Evolutionary conservation across 2,797 vertebrate genomes (phyloP).

Genomic region (Takifugu ocellatus): DNA sequence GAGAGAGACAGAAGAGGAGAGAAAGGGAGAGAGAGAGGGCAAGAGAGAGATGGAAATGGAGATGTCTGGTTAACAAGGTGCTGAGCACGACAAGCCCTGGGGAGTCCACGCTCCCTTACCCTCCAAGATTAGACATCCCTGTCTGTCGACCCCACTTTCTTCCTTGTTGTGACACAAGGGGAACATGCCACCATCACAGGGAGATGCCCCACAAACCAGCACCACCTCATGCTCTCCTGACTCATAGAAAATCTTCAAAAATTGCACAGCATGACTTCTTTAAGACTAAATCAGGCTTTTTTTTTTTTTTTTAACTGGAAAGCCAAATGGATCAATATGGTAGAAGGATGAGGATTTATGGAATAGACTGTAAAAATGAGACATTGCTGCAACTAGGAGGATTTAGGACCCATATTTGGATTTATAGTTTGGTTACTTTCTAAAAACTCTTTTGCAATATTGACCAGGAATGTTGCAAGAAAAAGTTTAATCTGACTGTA

Average conservation of each 20-base stretch:
- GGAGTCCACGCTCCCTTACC: slow-evolving; percentile 76
- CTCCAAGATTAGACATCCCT: slow-evolving; percentile 83
- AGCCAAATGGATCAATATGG: too few species aligned
- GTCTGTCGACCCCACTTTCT: slow-evolving; percentile 69
- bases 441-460: background rate
- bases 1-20: slow-evolving; percentile 8
- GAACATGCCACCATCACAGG: slow-evolving; percentile 62
- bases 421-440: too few species aligned
- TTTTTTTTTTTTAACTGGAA: too few species aligned
- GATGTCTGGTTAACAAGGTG: slow-evolving; percentile 83
- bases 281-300: too few species aligned
- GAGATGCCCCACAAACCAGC: slow-evolving; percentile 43
- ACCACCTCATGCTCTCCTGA: slow-evolving; percentile 35
- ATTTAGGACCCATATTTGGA: too few species aligned
- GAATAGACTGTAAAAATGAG: too few species aligned
- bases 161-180: slow-evolving; percentile 64
- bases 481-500: background rate
- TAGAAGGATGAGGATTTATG: too few species aligned
- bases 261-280: too few species aligned
- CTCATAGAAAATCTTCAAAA: slow-evolving; percentile 16
- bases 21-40: slow-evolving; percentile 21
- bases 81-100: slow-evolving; percentile 76
- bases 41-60: slow-evolving; percentile 66
- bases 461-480: background rate
- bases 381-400: too few species aligned